These are phyloP conservation scores for Ethmia dodecea DNA, from an alignment of 2,888 invertebrate species.

Conservation along the genomic window DNA sequence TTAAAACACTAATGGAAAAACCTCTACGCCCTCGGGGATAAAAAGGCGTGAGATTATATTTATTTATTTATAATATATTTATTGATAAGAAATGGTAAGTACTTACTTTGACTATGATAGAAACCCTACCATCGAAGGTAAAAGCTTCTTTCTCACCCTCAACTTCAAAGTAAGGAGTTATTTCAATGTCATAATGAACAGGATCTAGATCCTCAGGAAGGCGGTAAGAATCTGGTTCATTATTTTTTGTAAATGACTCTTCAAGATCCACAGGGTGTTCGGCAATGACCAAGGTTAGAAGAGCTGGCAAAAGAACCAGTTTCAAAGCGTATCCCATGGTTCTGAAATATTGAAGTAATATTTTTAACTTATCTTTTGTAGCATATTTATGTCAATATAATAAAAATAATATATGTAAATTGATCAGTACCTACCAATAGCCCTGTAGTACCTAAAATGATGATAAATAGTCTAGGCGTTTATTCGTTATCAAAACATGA, in stretches of 20 bases:
- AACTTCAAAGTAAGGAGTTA: conserved; percentile 71
- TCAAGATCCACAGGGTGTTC: conserved; percentile 49
- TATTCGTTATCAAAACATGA: too few species aligned
- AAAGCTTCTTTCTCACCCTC: conserved; percentile 43
- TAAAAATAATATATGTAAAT: too few species aligned
- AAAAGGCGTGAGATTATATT: too few species aligned
- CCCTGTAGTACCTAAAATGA: too few species aligned
- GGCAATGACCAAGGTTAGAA: conserved; percentile 33
- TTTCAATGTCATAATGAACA: conserved; percentile 64
- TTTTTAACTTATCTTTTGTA: too few species aligned
- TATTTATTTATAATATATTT: too few species aligned
- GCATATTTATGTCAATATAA: too few species aligned
- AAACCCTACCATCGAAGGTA: conserved; percentile 65
- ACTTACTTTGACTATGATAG: conserved; percentile 50
- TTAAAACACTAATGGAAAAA: too few species aligned
- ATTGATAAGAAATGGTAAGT: neutral
- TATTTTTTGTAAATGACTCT: conserved; percentile 18
- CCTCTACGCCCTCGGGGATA: too few species aligned
- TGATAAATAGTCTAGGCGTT: too few species aligned
- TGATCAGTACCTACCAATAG: too few species aligned
- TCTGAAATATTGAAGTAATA: too few species aligned
- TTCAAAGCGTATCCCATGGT: conserved; percentile 32
- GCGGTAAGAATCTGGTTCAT: conserved; percentile 36
- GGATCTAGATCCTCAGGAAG: conserved; percentile 69
- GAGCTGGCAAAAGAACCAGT: conserved; percentile 34